These are phyloP conservation scores for Raja brachyura DNA, from an alignment of 2,113 vertebrate genomes.

Conservation along the genomic window DNA sequence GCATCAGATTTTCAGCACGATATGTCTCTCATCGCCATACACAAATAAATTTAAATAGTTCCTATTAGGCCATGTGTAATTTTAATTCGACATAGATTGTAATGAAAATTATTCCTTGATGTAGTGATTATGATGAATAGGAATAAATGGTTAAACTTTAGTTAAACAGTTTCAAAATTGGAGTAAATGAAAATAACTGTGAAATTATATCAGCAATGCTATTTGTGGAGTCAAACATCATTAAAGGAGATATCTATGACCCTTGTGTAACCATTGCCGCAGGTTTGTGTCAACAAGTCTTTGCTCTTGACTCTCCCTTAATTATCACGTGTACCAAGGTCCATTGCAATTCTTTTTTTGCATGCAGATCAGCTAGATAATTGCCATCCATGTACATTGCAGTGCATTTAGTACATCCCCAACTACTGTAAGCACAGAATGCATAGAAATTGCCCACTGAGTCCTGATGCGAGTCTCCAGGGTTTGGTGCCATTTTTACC, in stretches of 20 bases:
- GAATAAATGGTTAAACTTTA: background rate
- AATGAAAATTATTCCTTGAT: slow-evolving; percentile 23
- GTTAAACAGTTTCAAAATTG: background rate
- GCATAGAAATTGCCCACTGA: too few relatives aligned
- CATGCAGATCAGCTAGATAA: too few relatives aligned
- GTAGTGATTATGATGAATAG: background rate
- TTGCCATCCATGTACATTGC: too few relatives aligned
- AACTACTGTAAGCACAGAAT: too few relatives aligned
- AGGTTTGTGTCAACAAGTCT: background rate
- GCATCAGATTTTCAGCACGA: slow-evolving; percentile 23
- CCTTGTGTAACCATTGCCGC: background rate
- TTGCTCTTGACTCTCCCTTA: too few relatives aligned
- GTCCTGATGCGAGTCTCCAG: too few relatives aligned
- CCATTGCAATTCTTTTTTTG: too few relatives aligned
- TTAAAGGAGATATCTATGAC: background rate
- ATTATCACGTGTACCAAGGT: too few relatives aligned
- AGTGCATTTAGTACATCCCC: too few relatives aligned
- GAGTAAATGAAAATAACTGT: background rate
- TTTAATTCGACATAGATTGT: slow-evolving; percentile 29
- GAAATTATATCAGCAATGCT: too few relatives aligned
- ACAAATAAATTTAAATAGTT: slow-evolving; percentile 23
- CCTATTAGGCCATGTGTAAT: slow-evolving; percentile 17
- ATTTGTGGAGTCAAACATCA: background rate
- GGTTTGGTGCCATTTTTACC: too few relatives aligned
- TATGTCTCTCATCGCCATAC: background rate